A percentile compares a stretch with the other conserved stretches of the same genome.
Evolutionary conservation across 2,888 invertebrate species (phyloP).

Genomic region (Pecten maximus): DNA sequence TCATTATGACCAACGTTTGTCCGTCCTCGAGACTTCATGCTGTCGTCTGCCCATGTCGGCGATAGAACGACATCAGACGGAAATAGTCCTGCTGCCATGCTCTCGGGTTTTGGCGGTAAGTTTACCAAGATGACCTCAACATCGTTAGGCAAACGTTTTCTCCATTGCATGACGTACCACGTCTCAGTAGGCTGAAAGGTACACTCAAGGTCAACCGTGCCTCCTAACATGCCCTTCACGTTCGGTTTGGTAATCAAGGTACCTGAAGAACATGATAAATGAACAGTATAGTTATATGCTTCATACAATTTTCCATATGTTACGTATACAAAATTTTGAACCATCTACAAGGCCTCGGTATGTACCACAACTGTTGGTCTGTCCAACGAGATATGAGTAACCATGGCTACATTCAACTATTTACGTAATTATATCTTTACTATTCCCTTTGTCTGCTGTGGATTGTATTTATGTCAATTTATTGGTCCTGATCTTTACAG

Average conservation of each 20-base stretch:
- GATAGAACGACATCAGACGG: background rate
- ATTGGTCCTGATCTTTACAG: too few relatives aligned
- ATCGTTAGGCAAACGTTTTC: background rate
- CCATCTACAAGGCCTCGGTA: too few relatives aligned
- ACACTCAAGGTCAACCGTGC: background rate
- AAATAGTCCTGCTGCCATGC: background rate
- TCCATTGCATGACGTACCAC: conserved; percentile 30
- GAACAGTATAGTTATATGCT: too few relatives aligned
- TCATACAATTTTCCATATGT: too few relatives aligned
- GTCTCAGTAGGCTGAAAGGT: background rate
- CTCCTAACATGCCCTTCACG: background rate
- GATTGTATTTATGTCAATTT: too few relatives aligned
- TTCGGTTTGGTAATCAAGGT: background rate
- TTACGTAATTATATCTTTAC: too few relatives aligned
- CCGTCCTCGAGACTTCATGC: background rate
- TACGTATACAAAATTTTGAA: too few relatives aligned
- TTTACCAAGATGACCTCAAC: background rate
- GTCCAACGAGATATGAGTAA: too few relatives aligned
- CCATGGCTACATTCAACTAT: too few relatives aligned
- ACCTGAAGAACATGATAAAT: background rate
- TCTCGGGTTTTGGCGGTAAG: background rate
- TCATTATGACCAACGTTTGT: background rate
- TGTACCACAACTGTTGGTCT: too few relatives aligned
- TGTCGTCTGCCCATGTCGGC: background rate
- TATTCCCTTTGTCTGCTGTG: too few relatives aligned